A percentile compares a stretch with the other conserved stretches of the same genome.
Conservation (phyloP, 2,113 vertebrate species). For the Hylia prasina region DNA sequence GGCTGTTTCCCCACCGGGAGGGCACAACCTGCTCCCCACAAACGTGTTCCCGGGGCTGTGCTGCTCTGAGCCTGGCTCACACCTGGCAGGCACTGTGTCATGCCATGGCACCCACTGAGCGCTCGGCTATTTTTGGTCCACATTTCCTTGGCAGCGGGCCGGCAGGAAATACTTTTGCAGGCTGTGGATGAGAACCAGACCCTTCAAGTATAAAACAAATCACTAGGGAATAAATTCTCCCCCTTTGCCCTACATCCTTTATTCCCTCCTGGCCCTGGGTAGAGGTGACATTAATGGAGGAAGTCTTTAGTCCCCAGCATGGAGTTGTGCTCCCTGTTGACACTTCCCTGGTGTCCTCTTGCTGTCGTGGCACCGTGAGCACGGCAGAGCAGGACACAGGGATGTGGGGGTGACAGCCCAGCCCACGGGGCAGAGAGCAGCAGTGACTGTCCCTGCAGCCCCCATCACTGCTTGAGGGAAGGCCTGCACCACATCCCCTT, state of each 20-base stretch:
- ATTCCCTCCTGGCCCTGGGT: not conserved
- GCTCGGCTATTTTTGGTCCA: not conserved
- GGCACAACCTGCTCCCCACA: not conserved
- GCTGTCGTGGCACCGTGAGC: not conserved
- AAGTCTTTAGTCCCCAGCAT: not conserved
- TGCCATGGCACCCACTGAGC: not conserved
- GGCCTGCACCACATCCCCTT: not conserved
- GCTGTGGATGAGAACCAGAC: constrained; percentile 51
- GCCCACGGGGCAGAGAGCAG: not conserved
- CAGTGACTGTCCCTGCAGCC: not conserved
- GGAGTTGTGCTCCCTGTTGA: not conserved
- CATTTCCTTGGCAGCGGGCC: constrained; percentile 6
- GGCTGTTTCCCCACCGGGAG: not conserved
- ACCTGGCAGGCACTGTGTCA: not conserved
- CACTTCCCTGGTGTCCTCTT: not conserved
- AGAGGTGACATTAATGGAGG: not conserved
- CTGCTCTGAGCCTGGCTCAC: not conserved
- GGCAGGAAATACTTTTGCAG: constrained; percentile 39
- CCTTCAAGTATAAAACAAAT: not conserved
- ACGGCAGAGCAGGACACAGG: not conserved
- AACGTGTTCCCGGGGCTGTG: not conserved
- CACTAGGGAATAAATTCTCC: constrained; percentile 6
- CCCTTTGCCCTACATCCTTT: not conserved
- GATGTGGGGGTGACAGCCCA: not conserved
- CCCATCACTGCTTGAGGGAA: not conserved